Percentiles rank a stretch among this genome's conserved stretches.
Conservation (phyloP, 2,888 invertebrate species). For the Tetranychus truncatus region DNA sequence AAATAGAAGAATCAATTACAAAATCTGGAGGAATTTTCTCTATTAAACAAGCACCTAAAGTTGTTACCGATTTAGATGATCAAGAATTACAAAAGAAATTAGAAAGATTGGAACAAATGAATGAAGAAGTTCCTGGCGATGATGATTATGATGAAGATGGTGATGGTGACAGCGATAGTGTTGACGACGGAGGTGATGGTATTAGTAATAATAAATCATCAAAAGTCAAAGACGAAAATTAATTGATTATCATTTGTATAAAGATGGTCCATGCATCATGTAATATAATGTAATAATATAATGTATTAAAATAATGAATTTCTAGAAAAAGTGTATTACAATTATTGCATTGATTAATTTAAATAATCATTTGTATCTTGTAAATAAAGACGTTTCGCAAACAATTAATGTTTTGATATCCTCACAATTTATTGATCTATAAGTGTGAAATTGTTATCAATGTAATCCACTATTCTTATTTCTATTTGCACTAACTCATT, state of each 20-base stretch:
- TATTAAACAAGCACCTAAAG: conserved; percentile 90
- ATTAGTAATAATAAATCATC: not conserved
- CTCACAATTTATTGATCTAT: too few relatives aligned
- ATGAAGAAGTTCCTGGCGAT: conserved; percentile 71
- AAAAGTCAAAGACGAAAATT: not conserved
- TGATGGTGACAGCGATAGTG: conserved; percentile 17
- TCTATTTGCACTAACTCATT: too few relatives aligned
- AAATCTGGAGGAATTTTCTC: conserved; percentile 74
- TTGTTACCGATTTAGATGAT: conserved; percentile 94
- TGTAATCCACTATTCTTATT: too few relatives aligned
- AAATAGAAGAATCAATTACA: conserved; percentile 59
- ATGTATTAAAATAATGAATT: too few relatives aligned
- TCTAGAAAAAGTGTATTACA: too few relatives aligned
- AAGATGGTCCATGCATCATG: too few relatives aligned
- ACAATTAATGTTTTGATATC: too few relatives aligned
- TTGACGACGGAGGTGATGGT: not conserved
- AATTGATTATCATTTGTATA: not conserved
- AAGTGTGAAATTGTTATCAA: too few relatives aligned
- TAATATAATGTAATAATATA: too few relatives aligned
- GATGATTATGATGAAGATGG: conserved; percentile 31
- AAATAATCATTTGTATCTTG: too few relatives aligned
- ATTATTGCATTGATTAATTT: too few relatives aligned
- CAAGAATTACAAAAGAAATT: conserved; percentile 80
- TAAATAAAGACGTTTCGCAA: too few relatives aligned
- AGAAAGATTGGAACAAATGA: conserved; percentile 80